Evolutionary conservation across 2,113 vertebrate genomes (phyloP).

Genomic region (Dunckerocampus dactyliophorus): DNA sequence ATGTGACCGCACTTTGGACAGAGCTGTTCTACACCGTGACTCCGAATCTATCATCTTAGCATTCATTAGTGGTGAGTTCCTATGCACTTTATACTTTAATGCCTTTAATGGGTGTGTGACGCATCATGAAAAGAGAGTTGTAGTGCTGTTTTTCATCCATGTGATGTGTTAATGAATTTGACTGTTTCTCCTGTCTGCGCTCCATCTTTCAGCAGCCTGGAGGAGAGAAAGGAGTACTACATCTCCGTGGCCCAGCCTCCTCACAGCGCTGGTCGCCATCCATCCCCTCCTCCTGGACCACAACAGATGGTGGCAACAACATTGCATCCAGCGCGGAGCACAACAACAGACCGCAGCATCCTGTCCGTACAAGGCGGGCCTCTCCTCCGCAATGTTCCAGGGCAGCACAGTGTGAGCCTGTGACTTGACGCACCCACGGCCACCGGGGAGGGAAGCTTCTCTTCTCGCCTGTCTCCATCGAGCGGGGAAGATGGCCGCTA

Average conservation of each 20-base stretch:
- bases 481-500: slow-evolving; percentile 81
- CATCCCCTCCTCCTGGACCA: slow-evolving; percentile 64
- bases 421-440: slow-evolving; percentile 63
- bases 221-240: slow-evolving; percentile 64
- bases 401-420: slow-evolving; percentile 53
- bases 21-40: too few relatives aligned
- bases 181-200: slow-evolving; percentile 10
- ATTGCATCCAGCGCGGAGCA: slow-evolving; percentile 60
- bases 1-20: too few relatives aligned
- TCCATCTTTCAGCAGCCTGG: slow-evolving; percentile 52
- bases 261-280: slow-evolving; percentile 63
- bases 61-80: too few relatives aligned
- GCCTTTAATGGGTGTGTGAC: too few relatives aligned
- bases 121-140: too few relatives aligned
- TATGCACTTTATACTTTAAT: too few relatives aligned
- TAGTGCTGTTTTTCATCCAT: too few relatives aligned
- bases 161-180: too few relatives aligned
- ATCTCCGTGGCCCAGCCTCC: slow-evolving; percentile 50
- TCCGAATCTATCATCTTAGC: too few relatives aligned
- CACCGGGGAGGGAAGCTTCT: slow-evolving; percentile 61
- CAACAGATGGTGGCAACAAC: slow-evolving; percentile 74
- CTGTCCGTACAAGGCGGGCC: slow-evolving; percentile 42
- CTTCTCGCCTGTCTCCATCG: slow-evolving; percentile 67
- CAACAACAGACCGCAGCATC: slow-evolving; percentile 60
- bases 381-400: slow-evolving; percentile 53